A percentile compares a stretch with the other conserved stretches of the same genome.
phyloP scores from a whole-genome alignment of 2,113 vertebrate genomes.

The Sialia sialis region DNA sequence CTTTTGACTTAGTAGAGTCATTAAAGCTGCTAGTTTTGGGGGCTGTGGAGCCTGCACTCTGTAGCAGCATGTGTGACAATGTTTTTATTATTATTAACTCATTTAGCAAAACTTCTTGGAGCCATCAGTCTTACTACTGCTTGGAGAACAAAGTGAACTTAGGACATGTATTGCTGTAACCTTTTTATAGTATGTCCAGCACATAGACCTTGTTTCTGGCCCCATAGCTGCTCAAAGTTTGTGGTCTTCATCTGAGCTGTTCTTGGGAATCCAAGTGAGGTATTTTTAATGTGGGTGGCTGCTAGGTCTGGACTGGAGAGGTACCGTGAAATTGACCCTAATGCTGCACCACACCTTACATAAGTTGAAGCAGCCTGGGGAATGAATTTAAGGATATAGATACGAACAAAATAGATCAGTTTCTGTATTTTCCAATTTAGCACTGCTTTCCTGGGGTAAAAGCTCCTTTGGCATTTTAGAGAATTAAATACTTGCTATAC shows the following conservation, averaged over 20 bases:
- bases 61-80: not conserved
- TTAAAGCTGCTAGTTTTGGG: not conserved
- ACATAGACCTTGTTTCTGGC: not conserved
- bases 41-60: not conserved
- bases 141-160: not conserved
- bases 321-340: not conserved
- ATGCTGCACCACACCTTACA: not conserved
- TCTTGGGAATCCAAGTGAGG: not conserved
- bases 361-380: not conserved
- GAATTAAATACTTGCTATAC: not conserved
- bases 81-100: not conserved
- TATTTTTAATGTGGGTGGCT: not conserved
- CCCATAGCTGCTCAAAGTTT: not conserved
- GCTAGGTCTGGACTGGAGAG: not conserved
- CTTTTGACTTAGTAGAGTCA: not conserved
- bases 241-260: not conserved
- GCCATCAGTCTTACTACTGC: not conserved
- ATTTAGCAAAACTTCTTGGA: not conserved
- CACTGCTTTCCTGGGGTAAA: not conserved
- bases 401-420: not conserved
- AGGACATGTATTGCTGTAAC: not conserved
- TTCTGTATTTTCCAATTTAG: not conserved
- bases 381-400: not conserved
- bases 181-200: not conserved
- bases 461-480: not conserved